phyloP scores from a whole-genome alignment of 2,888 invertebrate genomes.

The Cheilosia scutellata region DNA sequence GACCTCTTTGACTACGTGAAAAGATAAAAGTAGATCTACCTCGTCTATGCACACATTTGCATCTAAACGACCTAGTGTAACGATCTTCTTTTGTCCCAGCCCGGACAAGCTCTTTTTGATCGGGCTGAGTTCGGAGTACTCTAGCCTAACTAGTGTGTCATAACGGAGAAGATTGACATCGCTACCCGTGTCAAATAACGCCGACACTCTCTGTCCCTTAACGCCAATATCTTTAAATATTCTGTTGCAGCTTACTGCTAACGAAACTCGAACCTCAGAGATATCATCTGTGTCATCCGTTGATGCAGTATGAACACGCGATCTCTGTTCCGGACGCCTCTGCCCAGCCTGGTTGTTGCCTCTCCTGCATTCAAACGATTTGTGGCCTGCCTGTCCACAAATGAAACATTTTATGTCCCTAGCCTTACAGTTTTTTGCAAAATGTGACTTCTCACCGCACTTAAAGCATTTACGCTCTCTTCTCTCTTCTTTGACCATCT shows the following conservation, averaged over 20 bases:
- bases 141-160: slow-evolving; percentile 21
- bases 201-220: slow-evolving; percentile 27
- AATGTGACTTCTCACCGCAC: slow-evolving; percentile 20
- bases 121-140: slow-evolving; percentile 10
- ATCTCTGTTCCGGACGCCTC: not conserved
- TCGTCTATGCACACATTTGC: slow-evolving; percentile 19
- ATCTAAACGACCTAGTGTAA: slow-evolving; percentile 32
- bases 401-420: too few species aligned
- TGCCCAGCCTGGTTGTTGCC: not conserved
- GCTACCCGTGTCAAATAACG: slow-evolving; percentile 63
- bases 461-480: slow-evolving; percentile 16
- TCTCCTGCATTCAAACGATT: not conserved
- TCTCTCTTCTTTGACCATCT: not conserved
- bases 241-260: slow-evolving; percentile 28
- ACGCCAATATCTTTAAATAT: slow-evolving; percentile 40
- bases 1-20: slow-evolving; percentile 43
- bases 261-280: not conserved
- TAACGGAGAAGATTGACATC: slow-evolving; percentile 47
- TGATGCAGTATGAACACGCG: slow-evolving; percentile 16
- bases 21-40: slow-evolving; percentile 25
- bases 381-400: too few species aligned
- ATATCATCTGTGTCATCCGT: slow-evolving; percentile 13
- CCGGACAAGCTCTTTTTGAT: not conserved
- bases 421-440: not conserved
- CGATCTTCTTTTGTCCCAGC: not conserved